phyloP scores from a whole-genome alignment of 2,888 invertebrate genomes.

The Tanytarsus gracilentus region DNA sequence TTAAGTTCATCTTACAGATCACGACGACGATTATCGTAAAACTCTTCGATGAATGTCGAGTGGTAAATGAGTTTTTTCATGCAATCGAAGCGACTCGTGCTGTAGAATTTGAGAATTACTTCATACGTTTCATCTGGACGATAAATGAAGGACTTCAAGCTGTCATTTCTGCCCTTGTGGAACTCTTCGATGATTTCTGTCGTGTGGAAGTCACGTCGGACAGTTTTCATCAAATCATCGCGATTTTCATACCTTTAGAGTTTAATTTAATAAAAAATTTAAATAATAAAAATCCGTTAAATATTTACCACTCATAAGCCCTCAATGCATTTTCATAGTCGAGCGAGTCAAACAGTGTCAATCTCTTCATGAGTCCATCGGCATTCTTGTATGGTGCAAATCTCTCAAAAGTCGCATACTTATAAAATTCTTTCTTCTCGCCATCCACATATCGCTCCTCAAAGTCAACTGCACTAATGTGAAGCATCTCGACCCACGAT shows the following conservation, averaged over 20 bases:
- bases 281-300: too few species aligned
- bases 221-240: slow-evolving; percentile 51
- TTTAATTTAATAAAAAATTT: too few species aligned
- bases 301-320: slow-evolving; percentile 52
- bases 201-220: slow-evolving; percentile 47
- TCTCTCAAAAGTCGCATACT: slow-evolving; percentile 63
- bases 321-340: slow-evolving; percentile 37
- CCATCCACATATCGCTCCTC: slow-evolving; percentile 66
- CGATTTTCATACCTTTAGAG: slow-evolving; percentile 61
- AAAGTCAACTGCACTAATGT: slow-evolving; percentile 50
- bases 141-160: slow-evolving; percentile 49
- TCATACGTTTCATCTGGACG: slow-evolving; percentile 33
- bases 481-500: slow-evolving; percentile 63
- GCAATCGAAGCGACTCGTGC: slow-evolving; percentile 58
- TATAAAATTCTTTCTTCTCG: slow-evolving; percentile 58
- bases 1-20: slow-evolving; percentile 41
- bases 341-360: slow-evolving; percentile 36
- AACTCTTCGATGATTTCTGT: slow-evolving; percentile 53
- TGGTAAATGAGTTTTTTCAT: slow-evolving; percentile 51
- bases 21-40: slow-evolving; percentile 47
- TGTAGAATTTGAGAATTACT: slow-evolving; percentile 40
- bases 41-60: slow-evolving; percentile 47
- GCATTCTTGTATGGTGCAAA: slow-evolving; percentile 60
- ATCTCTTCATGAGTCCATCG: slow-evolving; percentile 29
- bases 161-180: slow-evolving; percentile 56